Evolutionary conservation across 1,140 invertebrate genomes (phyloP).

Genomic region (Bombus polaris): DNA sequence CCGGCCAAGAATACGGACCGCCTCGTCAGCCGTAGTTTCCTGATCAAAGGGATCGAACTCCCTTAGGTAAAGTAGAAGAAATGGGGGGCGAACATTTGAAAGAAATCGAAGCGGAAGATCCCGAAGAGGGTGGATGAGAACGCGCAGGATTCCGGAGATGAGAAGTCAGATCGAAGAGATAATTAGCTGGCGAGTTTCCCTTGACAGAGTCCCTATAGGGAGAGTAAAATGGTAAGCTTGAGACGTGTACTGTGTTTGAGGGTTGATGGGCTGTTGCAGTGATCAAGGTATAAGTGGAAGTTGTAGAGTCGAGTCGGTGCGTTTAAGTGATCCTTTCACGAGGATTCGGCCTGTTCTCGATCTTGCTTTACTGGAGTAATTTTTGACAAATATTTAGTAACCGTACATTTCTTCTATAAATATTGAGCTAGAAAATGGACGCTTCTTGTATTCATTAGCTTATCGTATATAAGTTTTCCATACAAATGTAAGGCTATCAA

Average conservation of each 20-base stretch:
- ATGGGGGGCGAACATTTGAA: slow-evolving; percentile 20
- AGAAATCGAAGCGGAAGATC: slow-evolving; percentile 35
- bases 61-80: slow-evolving; percentile 7
- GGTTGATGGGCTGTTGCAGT: neutral
- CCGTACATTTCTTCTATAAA: neutral
- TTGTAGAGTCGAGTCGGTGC: neutral
- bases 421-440: neutral
- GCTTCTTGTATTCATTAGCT: neutral
- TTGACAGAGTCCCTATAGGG: neutral
- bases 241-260: neutral
- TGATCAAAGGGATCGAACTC: slow-evolving; percentile 59
- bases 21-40: slow-evolving; percentile 15
- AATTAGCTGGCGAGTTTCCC: slow-evolving; percentile 48
- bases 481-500: neutral
- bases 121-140: neutral
- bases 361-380: too few species aligned
- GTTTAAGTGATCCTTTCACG: neutral
- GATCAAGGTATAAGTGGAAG: neutral
- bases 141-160: neutral
- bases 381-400: neutral
- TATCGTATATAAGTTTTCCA: too few species aligned
- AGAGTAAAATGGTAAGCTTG: slow-evolving; percentile 6
- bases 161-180: slow-evolving; percentile 41
- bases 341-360: neutral
- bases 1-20: neutral